Percentiles rank a stretch among this genome's conserved stretches.
Conservation (phyloP, 92 coral and sea anemone species). For the Zoanthus gigantus region DNA sequence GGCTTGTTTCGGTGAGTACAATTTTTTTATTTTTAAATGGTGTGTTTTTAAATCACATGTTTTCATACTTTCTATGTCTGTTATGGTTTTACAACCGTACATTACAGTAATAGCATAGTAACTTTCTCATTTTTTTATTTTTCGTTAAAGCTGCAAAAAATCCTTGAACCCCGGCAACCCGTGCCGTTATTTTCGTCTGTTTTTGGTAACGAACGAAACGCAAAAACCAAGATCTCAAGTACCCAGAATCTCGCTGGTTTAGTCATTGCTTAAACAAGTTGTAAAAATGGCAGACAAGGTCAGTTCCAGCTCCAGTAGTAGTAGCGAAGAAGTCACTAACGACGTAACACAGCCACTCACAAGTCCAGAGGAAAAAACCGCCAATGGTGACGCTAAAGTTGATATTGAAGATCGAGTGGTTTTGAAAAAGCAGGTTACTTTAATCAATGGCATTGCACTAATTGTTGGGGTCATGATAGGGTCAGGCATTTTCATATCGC, state of each 20-base stretch:
- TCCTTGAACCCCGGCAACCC: background rate
- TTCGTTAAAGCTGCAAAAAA: background rate
- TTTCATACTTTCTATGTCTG: background rate
- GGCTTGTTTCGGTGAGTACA: background rate
- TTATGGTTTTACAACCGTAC: background rate
- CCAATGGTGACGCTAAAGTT: constrained; percentile 75
- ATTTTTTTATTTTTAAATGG: background rate
- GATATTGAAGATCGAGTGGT: constrained; percentile 64
- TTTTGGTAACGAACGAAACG: background rate
- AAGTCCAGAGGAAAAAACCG: constrained; percentile 63
- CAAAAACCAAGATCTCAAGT: no score
- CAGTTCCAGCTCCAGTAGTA: constrained; percentile 22
- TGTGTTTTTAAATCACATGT: background rate
- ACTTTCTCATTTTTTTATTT: background rate
- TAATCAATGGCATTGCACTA: constrained; percentile 87
- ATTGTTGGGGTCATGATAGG: constrained; percentile 99
- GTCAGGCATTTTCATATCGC: constrained; percentile 97
- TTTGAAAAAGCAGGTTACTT: constrained; percentile 87
- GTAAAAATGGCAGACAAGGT: constrained; percentile 40
- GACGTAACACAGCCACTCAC: constrained; percentile 79
- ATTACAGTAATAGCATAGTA: background rate
- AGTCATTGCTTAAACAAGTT: background rate
- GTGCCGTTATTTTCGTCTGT: background rate
- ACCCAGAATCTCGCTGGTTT: background rate
- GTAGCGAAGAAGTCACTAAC: constrained; percentile 44